These are phyloP conservation scores for Enteromius viviparus DNA, from an alignment of 2,797 vertebrate species.

Conservation along the genomic window DNA sequence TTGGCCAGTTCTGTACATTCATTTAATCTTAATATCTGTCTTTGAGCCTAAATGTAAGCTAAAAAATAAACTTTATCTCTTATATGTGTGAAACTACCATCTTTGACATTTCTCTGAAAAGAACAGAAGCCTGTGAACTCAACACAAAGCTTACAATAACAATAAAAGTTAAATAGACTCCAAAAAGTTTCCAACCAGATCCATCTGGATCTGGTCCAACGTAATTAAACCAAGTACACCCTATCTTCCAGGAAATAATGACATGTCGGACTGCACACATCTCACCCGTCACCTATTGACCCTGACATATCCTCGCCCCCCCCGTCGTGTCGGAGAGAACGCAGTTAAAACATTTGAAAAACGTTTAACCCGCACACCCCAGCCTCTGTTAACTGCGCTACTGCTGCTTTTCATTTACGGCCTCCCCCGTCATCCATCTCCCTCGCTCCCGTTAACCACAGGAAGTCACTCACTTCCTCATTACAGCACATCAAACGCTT, in stretches of 20 bases:
- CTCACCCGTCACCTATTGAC: constrained; percentile 41
- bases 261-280: constrained; percentile 48
- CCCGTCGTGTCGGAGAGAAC: constrained; percentile 36
- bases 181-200: constrained; percentile 35
- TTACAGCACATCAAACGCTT: constrained; percentile 89
- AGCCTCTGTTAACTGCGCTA: constrained; percentile 43
- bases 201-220: constrained; percentile 26
- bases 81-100: not conserved
- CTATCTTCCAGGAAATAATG: constrained; percentile 52
- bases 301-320: constrained; percentile 46
- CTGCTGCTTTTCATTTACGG: constrained; percentile 63
- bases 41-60: not conserved
- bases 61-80: not conserved
- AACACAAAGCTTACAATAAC: constrained; percentile 40
- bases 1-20: not conserved
- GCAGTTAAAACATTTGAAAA: constrained; percentile 46
- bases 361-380: constrained; percentile 54
- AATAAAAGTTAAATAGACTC: constrained; percentile 41
- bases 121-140: not conserved
- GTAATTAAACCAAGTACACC: constrained; percentile 39
- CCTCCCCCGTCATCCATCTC: constrained; percentile 50
- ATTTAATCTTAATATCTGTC: not conserved
- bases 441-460: constrained; percentile 83
- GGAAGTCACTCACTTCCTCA: constrained; percentile 92
- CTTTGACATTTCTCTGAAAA: constrained; percentile 2